Evolutionary conservation across 2,888 invertebrate genomes (phyloP).

Genomic region (Bombylius major): DNA sequence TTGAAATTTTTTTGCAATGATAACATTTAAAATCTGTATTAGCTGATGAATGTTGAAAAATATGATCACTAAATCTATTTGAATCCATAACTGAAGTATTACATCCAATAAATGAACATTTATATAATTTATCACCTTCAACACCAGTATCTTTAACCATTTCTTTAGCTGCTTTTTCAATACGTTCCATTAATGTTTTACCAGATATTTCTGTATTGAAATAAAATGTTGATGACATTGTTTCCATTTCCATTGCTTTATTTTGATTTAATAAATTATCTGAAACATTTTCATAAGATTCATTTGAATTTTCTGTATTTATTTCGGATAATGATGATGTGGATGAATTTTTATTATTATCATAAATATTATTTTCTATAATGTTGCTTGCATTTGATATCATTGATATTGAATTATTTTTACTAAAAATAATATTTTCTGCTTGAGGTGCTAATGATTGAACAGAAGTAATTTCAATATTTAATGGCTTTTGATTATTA

Average conservation of each 20-base stretch:
- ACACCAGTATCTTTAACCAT: slow-evolving; percentile 19
- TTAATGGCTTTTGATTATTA: background rate
- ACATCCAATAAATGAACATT: slow-evolving; percentile 40
- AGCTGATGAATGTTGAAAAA: background rate
- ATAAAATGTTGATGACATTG: too few species aligned
- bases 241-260: background rate
- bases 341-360: too few species aligned
- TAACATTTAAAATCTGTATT: slow-evolving; percentile 34
- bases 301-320: too few species aligned
- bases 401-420: too few species aligned
- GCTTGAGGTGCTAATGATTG: too few species aligned
- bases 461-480: background rate
- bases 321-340: too few species aligned
- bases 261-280: background rate
- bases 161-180: slow-evolving; percentile 15
- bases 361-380: too few species aligned
- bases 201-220: background rate
- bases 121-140: slow-evolving; percentile 38
- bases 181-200: background rate
- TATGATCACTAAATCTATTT: background rate
- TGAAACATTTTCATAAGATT: too few species aligned
- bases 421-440: too few species aligned
- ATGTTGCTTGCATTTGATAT: too few species aligned
- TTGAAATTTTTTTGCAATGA: slow-evolving; percentile 40
- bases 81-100: slow-evolving; percentile 16